These are phyloP conservation scores for Nomada fucata DNA, from an alignment of 2,888 invertebrate genomes.

Conservation along the genomic window DNA sequence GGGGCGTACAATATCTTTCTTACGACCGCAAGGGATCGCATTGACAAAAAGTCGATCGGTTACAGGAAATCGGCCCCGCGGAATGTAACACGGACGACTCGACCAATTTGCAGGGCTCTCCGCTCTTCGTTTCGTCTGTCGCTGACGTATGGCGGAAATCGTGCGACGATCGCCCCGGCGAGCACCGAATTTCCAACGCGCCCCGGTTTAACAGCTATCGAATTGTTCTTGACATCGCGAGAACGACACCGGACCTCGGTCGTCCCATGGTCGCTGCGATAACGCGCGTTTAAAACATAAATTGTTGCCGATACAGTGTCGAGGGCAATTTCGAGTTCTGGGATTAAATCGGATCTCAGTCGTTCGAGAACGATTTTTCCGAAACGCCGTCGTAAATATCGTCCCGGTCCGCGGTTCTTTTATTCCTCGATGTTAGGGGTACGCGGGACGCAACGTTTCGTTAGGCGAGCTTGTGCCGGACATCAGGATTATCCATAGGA, in stretches of 20 bases:
- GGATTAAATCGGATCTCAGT: no score
- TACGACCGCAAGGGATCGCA: slow-evolving; percentile 36
- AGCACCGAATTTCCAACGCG: slow-evolving; percentile 14
- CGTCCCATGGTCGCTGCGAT: no score
- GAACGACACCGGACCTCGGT: no score
- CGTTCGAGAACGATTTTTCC: no score
- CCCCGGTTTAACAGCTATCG: slow-evolving; percentile 29
- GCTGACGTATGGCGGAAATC: slow-evolving; percentile 26
- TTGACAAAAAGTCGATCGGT: slow-evolving; percentile 53
- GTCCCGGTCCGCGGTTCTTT: no score
- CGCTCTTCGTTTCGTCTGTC: slow-evolving; percentile 46
- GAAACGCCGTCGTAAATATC: background rate
- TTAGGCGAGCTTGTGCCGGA: background rate
- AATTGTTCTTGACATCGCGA: background rate
- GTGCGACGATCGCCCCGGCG: slow-evolving; percentile 8
- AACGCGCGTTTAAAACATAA: no score
- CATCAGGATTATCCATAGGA: background rate
- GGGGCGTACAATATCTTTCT: slow-evolving; percentile 54
- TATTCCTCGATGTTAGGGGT: background rate
- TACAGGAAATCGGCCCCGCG: slow-evolving; percentile 51
- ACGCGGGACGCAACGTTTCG: background rate
- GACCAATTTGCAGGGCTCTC: slow-evolving; percentile 52
- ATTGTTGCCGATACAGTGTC: no score
- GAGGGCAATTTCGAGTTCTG: no score
- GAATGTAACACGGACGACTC: slow-evolving; percentile 59